These are phyloP conservation scores for Cephus pulcher DNA, from an alignment of 2,888 invertebrate species.

Conservation along the genomic window DNA sequence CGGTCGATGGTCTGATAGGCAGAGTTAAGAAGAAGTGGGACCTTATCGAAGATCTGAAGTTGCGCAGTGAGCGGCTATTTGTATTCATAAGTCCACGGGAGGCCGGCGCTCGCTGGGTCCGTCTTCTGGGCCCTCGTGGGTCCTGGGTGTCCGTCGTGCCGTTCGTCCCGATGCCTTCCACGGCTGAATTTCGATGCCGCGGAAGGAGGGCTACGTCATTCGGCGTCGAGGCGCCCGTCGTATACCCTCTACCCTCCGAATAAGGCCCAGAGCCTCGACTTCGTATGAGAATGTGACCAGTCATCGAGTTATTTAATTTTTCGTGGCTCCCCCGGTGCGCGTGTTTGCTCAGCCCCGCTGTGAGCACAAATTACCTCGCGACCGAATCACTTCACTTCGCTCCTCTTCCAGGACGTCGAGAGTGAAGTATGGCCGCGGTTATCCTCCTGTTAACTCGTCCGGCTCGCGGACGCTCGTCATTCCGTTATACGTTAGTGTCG, in stretches of 20 bases:
- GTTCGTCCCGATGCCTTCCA: slow-evolving; percentile 9
- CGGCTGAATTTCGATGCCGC: slow-evolving; percentile 8
- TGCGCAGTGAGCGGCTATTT: slow-evolving; percentile 66
- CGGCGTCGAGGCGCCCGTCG: slow-evolving; percentile 36
- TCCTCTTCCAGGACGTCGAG: slow-evolving; percentile 10
- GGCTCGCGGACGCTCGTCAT: not conserved
- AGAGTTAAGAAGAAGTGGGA: slow-evolving; percentile 26
- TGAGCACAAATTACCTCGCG: slow-evolving; percentile 74
- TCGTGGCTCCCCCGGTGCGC: slow-evolving; percentile 66
- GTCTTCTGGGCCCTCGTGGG: not conserved
- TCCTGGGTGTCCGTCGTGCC: slow-evolving; percentile 10
- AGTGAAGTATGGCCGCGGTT: not conserved
- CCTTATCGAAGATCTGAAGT: slow-evolving; percentile 65
- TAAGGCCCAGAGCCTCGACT: slow-evolving; percentile 31
- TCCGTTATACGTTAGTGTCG: not conserved
- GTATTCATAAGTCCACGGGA: slow-evolving; percentile 67
- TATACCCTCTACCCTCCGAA: slow-evolving; percentile 17
- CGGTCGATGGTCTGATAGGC: slow-evolving; percentile 30
- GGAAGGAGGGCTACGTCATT: slow-evolving; percentile 46
- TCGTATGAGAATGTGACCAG: slow-evolving; percentile 71
- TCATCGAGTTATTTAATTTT: slow-evolving; percentile 73
- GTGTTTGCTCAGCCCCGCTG: slow-evolving; percentile 74
- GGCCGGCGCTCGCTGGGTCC: slow-evolving; percentile 58
- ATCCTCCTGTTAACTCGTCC: slow-evolving; percentile 3
- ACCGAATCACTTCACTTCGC: slow-evolving; percentile 63